Evolutionary conservation across 2,888 invertebrate species (phyloP), one percentile per base, ranked within the genome.

Genomic region (Atrina japonica): DNA sequence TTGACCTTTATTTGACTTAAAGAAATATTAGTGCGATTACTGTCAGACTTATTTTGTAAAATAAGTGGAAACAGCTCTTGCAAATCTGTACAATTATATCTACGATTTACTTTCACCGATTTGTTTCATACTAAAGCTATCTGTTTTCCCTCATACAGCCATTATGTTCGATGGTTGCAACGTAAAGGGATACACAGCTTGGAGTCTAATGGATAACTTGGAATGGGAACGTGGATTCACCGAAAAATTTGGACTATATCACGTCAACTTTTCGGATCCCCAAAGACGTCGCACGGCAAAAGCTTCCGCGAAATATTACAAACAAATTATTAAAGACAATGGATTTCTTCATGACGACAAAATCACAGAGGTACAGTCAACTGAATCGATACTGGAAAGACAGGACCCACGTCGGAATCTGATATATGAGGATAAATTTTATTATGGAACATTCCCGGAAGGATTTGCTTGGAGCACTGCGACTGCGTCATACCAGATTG

Each of bases 191-290:
- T 96, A 96, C 84, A 93, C 94, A 0, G 93, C 94, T 64, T 96
- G 96, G 96, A 94, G 94, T 80, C 90, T 96, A 18, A 92, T 96
- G 90, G 96, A 96, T 84, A 95, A 95, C 86, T 95, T 94, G 88
- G 96, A 96, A 88, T 96, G 96, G 96, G 92, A 92, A 69, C 92
- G 93, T 47, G 96, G 96, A 29, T 96, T 93, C 86, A 93, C 93
- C 93, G 94, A 88, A 50, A 77, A 85, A 47, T 95, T 95, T 91
- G 95, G 95, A 73, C 91, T 95, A 60, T 94, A 94, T 86, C 92
- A 93, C 86, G 94, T 95, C 45, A 94, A 95, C 90, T 95, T 94
- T 88, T 90, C 92, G 53, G 93, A 94, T 85, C 93, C 94, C 6
- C 92, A 93, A 76, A 93, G 93, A 83, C 93, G 93, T 52, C 91